Base-by-base conservation (phyloP, 2,113 vertebrate species). In the Alaudala cheleensis region DNA sequence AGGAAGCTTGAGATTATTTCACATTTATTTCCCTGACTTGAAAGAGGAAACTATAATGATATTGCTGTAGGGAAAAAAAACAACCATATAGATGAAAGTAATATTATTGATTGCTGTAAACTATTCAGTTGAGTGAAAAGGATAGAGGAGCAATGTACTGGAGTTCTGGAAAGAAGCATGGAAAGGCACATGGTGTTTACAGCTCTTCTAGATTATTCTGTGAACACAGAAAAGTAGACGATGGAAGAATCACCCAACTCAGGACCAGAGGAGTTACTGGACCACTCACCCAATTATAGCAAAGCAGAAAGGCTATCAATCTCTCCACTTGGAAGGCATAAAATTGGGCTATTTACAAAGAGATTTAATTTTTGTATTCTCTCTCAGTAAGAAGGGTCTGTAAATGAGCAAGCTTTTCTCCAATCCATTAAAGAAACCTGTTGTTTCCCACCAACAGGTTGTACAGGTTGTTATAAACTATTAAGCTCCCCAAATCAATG, bases 1-100 rank as follows among this genome's bases (percentile, higher is more conserved):
- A 95, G 96, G 92, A 96, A 97, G 89, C 88, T 90, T 73, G 84
- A 82, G 90, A 90, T 95, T 89, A 96, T 97, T 97, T 95, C 71
- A 57, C 85, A 93, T 97, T 95, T 97, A 95, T 97, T 94, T 96
- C 47, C 60, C 50, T 81, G 78, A 95, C 86, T 95, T 96, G 70
- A 96, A 96, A 92, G 84, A 96, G 81, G 83, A 97, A 96, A 93
- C 8, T 26, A 96, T 95, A 96, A 96, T 93, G 47, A 56, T 84
- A 88, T 76, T 91, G 62, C 60, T 88, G 23, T 70, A 88, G 81
- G 37, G 19, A 71, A 31, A 37, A 53, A 69, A n/a, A 60, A 54
- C 62, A 57, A 8, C 37, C 37, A 37, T 77, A 45, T 19, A 91
- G 40, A 86, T 90, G 33, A 84, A 91, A 91, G 70, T 79, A 83